Conservation (phyloP, 1,140 invertebrate species). For the Euura saliciscinereae region DNA sequence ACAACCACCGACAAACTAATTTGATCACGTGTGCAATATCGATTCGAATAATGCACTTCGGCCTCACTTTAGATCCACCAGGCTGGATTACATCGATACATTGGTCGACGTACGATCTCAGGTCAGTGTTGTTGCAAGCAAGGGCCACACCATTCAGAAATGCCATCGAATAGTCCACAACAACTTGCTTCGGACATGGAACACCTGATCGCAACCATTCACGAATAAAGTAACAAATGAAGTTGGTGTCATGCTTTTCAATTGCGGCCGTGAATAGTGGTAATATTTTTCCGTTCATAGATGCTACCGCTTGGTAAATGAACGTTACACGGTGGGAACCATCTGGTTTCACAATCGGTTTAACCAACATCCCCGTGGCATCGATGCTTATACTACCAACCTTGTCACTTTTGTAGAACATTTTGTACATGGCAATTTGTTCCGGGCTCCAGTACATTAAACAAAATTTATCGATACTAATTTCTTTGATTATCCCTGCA, state of each 20-base stretch:
- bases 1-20: conserved; percentile 8
- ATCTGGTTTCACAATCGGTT: conserved; percentile 18
- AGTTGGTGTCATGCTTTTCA: conserved; percentile 26
- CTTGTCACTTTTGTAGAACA: conserved; percentile 15
- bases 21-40: conserved; percentile 19
- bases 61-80: neutral
- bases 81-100: conserved; percentile 8
- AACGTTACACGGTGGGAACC: conserved; percentile 18
- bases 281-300: conserved; percentile 14
- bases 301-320: conserved; percentile 21
- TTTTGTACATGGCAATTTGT: conserved; percentile 17
- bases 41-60: conserved; percentile 11
- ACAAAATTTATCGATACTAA: conserved; percentile 18
- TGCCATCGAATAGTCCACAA: conserved; percentile 22
- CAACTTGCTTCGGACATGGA: conserved; percentile 19
- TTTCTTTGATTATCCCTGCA: conserved; percentile 13
- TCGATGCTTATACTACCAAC: conserved; percentile 22
- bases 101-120: conserved; percentile 18
- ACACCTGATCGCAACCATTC: conserved; percentile 23
- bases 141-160: conserved; percentile 19
- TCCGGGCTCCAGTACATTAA: conserved; percentile 24
- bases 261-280: conserved; percentile 21
- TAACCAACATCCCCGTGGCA: conserved; percentile 21
- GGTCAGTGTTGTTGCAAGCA: conserved; percentile 19
- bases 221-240: conserved; percentile 19